Conservation (phyloP, 2,113 vertebrate species). For the Dipodomys stephensi region DNA sequence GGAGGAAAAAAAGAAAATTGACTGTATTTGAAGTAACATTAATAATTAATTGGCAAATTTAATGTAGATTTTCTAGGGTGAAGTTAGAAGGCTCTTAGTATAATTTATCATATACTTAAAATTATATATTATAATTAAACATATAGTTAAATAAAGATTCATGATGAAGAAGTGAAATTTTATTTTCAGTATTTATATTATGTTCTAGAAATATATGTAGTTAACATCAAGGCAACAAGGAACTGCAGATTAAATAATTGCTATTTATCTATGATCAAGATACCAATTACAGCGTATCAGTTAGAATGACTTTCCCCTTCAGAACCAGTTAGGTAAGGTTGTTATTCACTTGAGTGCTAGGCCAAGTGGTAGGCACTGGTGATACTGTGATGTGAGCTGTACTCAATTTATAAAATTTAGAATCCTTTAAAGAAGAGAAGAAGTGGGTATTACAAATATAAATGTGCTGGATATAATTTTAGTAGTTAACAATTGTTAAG, state of each 20-base stretch:
- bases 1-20: background rate
- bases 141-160: background rate
- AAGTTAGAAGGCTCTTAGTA: background rate
- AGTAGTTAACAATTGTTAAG: background rate
- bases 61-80: background rate
- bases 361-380: background rate
- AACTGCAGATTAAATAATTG: slow-evolving; percentile 2
- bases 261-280: background rate
- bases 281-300: background rate
- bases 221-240: background rate
- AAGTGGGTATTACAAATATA: background rate
- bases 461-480: background rate
- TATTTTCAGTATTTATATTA: slow-evolving; percentile 15
- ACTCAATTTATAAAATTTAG: background rate
- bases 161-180: slow-evolving; percentile 30
- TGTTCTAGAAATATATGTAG: background rate
- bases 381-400: background rate
- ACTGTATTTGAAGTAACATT: background rate
- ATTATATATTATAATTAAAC: background rate
- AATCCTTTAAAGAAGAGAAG: background rate
- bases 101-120: background rate
- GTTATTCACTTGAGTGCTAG: background rate
- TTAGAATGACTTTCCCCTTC: background rate
- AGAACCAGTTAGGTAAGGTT: slow-evolving; percentile 20
- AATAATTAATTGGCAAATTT: background rate